Conservation (phyloP, 2,797 vertebrate species). For the Pipistrellus pygmaeus region DNA sequence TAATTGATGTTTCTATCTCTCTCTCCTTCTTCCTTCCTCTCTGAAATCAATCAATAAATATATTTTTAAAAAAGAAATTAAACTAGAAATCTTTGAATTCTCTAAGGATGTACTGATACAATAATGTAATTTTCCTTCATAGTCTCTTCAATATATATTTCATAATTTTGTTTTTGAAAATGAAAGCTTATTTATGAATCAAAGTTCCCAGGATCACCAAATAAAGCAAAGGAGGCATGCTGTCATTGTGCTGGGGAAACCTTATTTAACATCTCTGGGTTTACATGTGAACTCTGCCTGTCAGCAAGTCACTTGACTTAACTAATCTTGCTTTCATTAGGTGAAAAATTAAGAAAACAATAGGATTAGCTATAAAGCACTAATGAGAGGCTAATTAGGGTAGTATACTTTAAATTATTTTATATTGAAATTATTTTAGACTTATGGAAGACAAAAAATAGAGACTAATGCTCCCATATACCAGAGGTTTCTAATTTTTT, state of each 20-base stretch:
- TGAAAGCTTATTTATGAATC: neutral
- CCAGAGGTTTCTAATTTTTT: neutral
- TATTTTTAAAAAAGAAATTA: neutral
- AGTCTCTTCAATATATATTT: neutral
- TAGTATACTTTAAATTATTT: neutral
- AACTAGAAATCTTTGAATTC: neutral
- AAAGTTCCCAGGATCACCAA: neutral
- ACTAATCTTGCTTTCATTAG: neutral
- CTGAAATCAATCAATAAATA: no score
- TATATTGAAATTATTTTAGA: neutral
- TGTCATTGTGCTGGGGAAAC: neutral
- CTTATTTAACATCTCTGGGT: neutral
- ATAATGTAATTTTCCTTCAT: neutral
- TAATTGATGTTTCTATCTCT: no score
- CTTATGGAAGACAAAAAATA: neutral
- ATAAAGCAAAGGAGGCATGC: neutral
- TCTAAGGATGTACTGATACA: neutral
- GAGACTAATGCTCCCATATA: neutral
- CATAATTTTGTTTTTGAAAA: constrained; percentile 49
- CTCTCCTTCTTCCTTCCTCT: no score
- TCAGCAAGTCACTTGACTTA: neutral
- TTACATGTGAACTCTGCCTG: neutral
- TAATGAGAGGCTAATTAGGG: neutral
- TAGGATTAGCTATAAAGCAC: neutral
- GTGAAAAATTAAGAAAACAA: neutral